phyloP scores from a whole-genome alignment of 2,113 vertebrate species.

The Pterophyllum scalare region DNA sequence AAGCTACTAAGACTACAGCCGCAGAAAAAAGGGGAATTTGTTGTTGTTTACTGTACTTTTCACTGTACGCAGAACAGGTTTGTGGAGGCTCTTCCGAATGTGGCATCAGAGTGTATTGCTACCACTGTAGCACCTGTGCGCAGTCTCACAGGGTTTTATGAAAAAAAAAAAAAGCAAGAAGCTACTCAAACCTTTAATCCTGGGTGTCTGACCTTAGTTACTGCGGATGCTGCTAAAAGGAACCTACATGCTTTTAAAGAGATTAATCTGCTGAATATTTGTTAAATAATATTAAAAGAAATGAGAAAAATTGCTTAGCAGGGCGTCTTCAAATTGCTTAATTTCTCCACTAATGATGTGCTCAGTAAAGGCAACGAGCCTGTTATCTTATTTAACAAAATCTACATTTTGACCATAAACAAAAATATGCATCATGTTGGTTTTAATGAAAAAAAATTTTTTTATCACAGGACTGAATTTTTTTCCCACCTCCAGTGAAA shows the following conservation, averaged over 20 bases:
- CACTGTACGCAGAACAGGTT: not conserved
- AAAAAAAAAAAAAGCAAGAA: not conserved
- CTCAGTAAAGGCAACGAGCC: no score
- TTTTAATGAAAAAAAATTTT: no score
- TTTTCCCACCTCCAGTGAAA: not conserved
- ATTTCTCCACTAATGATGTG: not conserved
- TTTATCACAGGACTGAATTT: no score
- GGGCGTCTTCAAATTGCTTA: accelerated
- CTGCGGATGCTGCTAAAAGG: no score
- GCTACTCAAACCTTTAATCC: not conserved
- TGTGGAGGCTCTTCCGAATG: not conserved
- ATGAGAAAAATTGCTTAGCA: not conserved
- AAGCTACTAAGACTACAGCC: not conserved
- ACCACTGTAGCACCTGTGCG: not conserved
- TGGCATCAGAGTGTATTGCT: not conserved
- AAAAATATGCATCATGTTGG: not conserved
- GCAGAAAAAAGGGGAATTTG: constrained; percentile 39
- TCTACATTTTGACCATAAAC: accelerated
- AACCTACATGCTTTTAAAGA: not conserved
- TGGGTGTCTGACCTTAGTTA: not conserved
- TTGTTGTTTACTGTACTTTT: constrained; percentile 17
- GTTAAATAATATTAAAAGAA: not conserved
- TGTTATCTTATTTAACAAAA: not conserved
- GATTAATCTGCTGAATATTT: not conserved
- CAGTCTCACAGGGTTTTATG: not conserved